These are phyloP conservation scores for Neomorphus geoffroyi DNA, from an alignment of 2,797 vertebrate species.

Conservation along the genomic window DNA sequence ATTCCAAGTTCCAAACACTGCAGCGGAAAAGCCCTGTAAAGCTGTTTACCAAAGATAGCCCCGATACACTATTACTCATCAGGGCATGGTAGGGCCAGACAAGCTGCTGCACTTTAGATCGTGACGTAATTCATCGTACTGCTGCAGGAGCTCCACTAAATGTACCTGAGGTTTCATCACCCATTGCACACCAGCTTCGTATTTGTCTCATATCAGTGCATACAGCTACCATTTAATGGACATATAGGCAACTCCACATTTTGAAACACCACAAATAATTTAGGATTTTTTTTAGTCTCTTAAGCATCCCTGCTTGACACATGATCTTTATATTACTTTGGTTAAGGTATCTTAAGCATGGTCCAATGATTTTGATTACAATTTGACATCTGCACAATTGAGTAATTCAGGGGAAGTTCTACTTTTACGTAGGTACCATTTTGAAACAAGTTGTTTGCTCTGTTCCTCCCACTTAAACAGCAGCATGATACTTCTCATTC, in stretches of 20 bases:
- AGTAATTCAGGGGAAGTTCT: neutral
- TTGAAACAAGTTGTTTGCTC: neutral
- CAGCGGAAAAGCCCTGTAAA: constrained; percentile 14
- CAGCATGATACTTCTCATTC: neutral
- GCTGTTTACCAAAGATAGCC: constrained; percentile 25
- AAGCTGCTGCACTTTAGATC: constrained; percentile 19
- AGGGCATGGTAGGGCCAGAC: neutral
- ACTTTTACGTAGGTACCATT: neutral
- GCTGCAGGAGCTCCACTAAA: neutral
- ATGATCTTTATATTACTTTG: neutral
- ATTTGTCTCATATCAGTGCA: neutral
- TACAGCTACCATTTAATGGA: neutral
- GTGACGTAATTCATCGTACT: neutral
- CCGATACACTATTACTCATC: neutral
- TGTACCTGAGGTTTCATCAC: neutral
- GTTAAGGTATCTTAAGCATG: neutral
- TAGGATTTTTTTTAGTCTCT: neutral
- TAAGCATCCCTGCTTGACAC: neutral
- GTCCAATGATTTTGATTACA: neutral
- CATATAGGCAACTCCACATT: neutral
- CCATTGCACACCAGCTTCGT: neutral
- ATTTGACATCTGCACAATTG: neutral
- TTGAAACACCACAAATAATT: neutral
- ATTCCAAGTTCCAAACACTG: neutral
- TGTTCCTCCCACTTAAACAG: neutral